Conservation (phyloP, 2,888 invertebrate genomes). For the Omphaloscelis lunosa region DNA sequence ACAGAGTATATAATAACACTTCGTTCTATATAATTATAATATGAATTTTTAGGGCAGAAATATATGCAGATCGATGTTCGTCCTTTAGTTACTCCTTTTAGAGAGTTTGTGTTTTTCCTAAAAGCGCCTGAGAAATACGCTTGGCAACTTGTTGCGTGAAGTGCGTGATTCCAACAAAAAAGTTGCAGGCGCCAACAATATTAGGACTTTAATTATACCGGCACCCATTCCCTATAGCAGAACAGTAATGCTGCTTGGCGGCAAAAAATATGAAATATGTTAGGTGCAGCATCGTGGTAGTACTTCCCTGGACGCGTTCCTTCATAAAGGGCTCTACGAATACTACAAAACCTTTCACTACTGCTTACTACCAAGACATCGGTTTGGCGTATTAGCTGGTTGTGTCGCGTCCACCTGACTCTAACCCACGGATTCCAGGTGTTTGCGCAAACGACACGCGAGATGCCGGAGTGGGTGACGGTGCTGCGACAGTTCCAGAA, state of each 20-base stretch:
- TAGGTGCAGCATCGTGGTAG: not conserved
- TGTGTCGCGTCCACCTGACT: not conserved
- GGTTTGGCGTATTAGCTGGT: not conserved
- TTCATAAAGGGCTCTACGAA: not conserved
- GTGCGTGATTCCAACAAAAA: not conserved
- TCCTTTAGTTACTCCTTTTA: too few species aligned
- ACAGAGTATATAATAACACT: too few species aligned
- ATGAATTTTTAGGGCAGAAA: too few species aligned
- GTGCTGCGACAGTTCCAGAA: conserved; percentile 97
- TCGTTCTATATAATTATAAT: too few species aligned
- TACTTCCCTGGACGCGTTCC: not conserved
- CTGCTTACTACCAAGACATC: not conserved
- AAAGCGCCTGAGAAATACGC: too few species aligned
- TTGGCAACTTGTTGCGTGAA: too few species aligned
- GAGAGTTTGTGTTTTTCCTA: too few species aligned
- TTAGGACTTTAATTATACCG: too few species aligned
- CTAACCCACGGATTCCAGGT: conserved; percentile 85
- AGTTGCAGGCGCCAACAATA: not conserved
- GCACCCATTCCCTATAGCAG: not conserved
- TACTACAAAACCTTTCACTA: not conserved
- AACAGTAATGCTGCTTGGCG: not conserved
- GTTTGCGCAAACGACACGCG: conserved; percentile 97
- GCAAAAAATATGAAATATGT: not conserved
- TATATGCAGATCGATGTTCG: too few species aligned
- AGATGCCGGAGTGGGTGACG: conserved; percentile 98